Percentiles rank a stretch among this genome's conserved stretches.
Evolutionary conservation across 2,113 vertebrate genomes (phyloP).

Genomic region (Aviceda subcristata): DNA sequence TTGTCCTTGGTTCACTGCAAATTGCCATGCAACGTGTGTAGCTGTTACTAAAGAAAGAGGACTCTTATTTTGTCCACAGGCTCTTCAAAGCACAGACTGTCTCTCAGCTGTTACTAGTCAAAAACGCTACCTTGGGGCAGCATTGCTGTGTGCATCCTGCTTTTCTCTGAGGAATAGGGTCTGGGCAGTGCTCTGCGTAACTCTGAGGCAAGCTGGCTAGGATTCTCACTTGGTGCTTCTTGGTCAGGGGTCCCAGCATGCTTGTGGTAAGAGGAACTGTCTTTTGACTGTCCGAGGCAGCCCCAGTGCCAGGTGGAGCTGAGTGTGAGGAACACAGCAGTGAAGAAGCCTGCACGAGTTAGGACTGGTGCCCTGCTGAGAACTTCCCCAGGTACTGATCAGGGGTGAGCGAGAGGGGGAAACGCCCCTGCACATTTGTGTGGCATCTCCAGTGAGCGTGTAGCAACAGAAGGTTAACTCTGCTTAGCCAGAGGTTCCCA

Average conservation of each 20-base stretch:
- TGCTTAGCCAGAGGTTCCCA: background rate
- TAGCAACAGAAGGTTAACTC: background rate
- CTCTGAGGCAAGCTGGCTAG: background rate
- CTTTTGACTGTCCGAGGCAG: fast-evolving
- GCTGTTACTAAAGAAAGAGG: background rate
- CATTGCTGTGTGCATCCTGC: background rate
- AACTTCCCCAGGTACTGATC: background rate
- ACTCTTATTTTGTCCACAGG: background rate
- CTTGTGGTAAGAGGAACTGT: background rate
- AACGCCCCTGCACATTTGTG: fast-evolving
- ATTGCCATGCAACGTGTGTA: fast-evolving
- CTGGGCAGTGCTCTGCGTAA: background rate
- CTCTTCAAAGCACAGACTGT: background rate
- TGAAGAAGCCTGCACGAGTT: background rate
- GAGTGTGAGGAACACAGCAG: background rate
- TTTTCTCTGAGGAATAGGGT: background rate
- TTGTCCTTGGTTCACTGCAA: background rate
- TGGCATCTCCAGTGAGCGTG: background rate
- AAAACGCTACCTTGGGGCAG: background rate
- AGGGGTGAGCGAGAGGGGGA: background rate
- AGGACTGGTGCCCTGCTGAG: background rate
- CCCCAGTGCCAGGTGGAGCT: background rate
- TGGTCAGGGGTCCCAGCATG: background rate
- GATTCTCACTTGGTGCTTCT: background rate
- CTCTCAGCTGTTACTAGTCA: background rate